Percentiles rank a stretch among this genome's conserved stretches.
phyloP scores from a whole-genome alignment of 2,888 invertebrate genomes.

The Athrips mouffetella region DNA sequence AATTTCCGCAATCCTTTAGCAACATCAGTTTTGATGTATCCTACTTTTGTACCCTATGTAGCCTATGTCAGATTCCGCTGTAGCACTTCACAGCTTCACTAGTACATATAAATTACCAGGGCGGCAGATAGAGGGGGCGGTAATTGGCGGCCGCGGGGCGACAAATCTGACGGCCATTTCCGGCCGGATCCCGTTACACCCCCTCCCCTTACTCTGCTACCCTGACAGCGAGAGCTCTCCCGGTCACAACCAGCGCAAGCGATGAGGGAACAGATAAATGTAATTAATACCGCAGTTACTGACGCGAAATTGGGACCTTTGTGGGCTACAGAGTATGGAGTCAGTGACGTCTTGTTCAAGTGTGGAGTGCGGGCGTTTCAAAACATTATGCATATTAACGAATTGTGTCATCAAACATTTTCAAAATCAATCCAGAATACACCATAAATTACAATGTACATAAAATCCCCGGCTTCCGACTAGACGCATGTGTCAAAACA shows the following conservation, averaged over 20 bases:
- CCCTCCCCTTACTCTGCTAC: conserved; percentile 12
- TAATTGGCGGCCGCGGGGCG: conserved; percentile 60
- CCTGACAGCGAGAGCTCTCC: not conserved
- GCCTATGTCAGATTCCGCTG: not conserved
- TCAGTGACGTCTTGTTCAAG: not conserved
- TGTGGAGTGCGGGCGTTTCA: not conserved
- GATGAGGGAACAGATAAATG: conserved; percentile 3
- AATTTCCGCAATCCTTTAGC: not conserved
- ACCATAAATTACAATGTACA: too few relatives aligned
- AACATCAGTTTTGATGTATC: conserved; percentile 2
- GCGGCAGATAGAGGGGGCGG: conserved; percentile 37
- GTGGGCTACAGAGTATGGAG: not conserved
- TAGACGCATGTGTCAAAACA: too few relatives aligned
- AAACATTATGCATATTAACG: too few relatives aligned
- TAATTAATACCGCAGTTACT: conserved; percentile 4
- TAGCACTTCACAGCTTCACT: not conserved
- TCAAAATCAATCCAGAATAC: too few relatives aligned
- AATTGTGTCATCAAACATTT: too few relatives aligned
- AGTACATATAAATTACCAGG: conserved; percentile 39
- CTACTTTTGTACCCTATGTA: too few relatives aligned
- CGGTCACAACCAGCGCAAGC: conserved; percentile 1
- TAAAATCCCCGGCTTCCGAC: too few relatives aligned
- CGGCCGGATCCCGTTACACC: conserved; percentile 45
- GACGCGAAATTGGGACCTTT: not conserved
- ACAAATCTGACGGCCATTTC: conserved; percentile 65